Evolutionary conservation across 2,113 vertebrate genomes (phyloP), one percentile per base, ranked within the genome.

Genomic region (Nothobranchius furzeri): DNA sequence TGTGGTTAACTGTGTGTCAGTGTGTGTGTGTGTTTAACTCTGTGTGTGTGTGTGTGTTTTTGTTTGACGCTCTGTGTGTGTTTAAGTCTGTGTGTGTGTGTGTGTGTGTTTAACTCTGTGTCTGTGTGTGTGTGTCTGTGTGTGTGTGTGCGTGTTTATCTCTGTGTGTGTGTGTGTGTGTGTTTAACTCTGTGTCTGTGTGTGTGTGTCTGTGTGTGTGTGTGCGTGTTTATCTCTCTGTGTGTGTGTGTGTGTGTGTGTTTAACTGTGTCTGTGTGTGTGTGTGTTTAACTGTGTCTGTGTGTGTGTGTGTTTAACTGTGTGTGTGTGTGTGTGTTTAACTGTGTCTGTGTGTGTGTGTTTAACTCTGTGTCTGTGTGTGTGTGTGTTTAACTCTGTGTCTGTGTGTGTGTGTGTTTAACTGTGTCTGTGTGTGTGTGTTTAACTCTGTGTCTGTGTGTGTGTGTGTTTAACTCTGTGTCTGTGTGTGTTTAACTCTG

Each of bases 231-330:
- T 6, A 9, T 0, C 1, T 6, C 7, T 40, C 2, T 6, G 48
- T 36, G 65, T 49, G 24, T 49, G 43, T 14, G n/a, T 37, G 64
- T 49, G 24, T 49, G 43, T 14, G n/a, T 25, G 64, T 7, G 51
- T n/a, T n/a, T n/a, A n/a, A n/a, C n/a, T n/a, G n/a, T n/a, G n/a
- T n/a, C n/a, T 17, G 51, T 15, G 40, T 17, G 46, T 12, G 15
- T 17, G 36, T 9, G 17, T 73, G n/a, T n/a, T n/a, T n/a, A n/a
- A n/a, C n/a, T n/a, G n/a, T n/a, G 56, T 64, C 36, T 42, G 55
- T 54, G 37, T 13, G 47, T 37, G 46, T 50, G 10, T 50, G 60
- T 20, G 20, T 20, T 1, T 20, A 20, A 20, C 1, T 30, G 30
- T 30, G 30, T 30, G 2, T 30, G 30, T 30, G 30, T 30, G 30